Base-by-base conservation (phyloP, 2,888 invertebrate genomes). In the Herminia tarsipennalis region DNA sequence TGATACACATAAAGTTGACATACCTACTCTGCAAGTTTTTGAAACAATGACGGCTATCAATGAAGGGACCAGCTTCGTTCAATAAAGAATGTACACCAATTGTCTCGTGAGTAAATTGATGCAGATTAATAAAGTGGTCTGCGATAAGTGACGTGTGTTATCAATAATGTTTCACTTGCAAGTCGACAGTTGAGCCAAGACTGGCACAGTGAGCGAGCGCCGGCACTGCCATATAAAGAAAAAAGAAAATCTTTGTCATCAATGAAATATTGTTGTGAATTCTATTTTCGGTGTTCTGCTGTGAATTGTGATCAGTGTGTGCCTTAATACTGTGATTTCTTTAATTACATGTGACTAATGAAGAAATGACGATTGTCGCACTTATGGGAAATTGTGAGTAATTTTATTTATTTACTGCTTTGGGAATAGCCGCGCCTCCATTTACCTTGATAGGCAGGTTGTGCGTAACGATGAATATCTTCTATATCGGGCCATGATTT, bases 311-410 rank as follows among this genome's bases (percentile, higher is more conserved):
- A 71, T 65, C 66, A 52, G 59, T 64, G 69, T 68, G 65, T 57
- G 57, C 3, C n/a, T n/a, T n/a, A n/a, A n/a, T n/a, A n/a, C n/a
- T n/a, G n/a, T n/a, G n/a, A n/a, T n/a, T n/a, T n/a, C 68, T 76
- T 57, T 56, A 69, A 73, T 76, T 76, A 75, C 72, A 66, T 71
- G 72, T 83, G 78, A 77, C 77, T 76, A 76, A 83, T 84, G 80
- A 76, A 76, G 88, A 85, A 56, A 88, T 88, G 88, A 84, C 73
- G 80, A 76, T 74, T 66, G 70, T 71, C 59, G 61, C 68, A 81
- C 86, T 79, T 76, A 91, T 91, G 90, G 90, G 90, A 81, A 89
- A 89, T 75, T 91, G 90, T 91, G 60, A 86, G 90, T 88, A 20
- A 2, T 21, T 28, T 24, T 6, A 27, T 28, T 10, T 1, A 36